Evolutionary conservation across 2,888 invertebrate genomes (phyloP).

Genomic region (Hemicrepidius hirtus): DNA sequence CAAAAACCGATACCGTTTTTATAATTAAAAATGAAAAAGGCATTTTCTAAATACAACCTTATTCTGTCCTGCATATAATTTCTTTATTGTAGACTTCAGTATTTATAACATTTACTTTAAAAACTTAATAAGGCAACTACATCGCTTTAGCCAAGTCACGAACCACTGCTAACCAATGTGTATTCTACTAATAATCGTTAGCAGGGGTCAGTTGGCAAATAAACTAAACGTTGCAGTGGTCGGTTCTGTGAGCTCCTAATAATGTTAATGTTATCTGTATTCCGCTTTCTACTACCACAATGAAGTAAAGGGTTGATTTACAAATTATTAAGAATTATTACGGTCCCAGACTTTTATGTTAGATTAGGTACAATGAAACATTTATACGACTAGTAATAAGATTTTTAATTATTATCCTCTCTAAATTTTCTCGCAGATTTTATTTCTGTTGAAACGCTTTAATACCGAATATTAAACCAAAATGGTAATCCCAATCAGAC

Average conservation of each 20-base stretch:
- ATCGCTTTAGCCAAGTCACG: constrained; percentile 48
- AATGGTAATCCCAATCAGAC: neutral
- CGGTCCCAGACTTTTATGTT: neutral
- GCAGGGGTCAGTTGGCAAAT: constrained; percentile 51
- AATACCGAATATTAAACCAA: neutral
- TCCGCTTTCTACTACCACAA: constrained; percentile 33
- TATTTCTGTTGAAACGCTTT: too few relatives aligned
- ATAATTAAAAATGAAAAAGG: too few relatives aligned
- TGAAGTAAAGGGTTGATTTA: constrained; percentile 36
- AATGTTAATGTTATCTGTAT: constrained; percentile 44
- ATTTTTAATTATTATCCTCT: too few relatives aligned
- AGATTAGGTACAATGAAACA: too few relatives aligned
- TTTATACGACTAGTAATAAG: too few relatives aligned
- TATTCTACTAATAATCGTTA: constrained; percentile 54
- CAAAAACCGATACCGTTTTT: too few relatives aligned
- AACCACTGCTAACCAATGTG: constrained; percentile 48
- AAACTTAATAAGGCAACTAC: constrained; percentile 3
- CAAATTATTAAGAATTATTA: constrained; percentile 27
- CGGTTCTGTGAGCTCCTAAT: constrained; percentile 41
- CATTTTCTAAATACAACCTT: too few relatives aligned
- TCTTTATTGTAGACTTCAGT: too few relatives aligned
- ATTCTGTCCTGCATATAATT: too few relatives aligned
- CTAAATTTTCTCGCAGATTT: too few relatives aligned
- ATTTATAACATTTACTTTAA: neutral
- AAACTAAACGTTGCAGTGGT: constrained; percentile 43